Conservation (phyloP, 2,113 vertebrate species). For the Sander vitreus region DNA sequence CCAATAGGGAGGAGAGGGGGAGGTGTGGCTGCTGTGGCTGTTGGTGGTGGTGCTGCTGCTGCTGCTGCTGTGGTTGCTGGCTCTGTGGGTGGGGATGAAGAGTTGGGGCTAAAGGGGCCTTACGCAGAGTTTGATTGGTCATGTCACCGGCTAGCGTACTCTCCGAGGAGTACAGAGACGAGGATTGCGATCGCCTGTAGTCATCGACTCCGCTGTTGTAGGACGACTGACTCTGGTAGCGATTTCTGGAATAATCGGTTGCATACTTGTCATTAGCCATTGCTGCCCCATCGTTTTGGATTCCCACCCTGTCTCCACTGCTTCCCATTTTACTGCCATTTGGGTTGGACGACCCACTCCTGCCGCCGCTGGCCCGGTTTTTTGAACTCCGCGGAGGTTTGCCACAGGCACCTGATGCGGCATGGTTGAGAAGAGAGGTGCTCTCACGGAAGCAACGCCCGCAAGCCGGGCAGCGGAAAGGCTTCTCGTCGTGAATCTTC, state of each 20-base stretch:
- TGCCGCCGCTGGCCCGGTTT: slow-evolving; percentile 23
- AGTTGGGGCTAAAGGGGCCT: slow-evolving; percentile 86
- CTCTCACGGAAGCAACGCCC: slow-evolving; percentile 92
- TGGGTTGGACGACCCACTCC: slow-evolving; percentile 10
- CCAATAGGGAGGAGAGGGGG: slow-evolving; percentile 84
- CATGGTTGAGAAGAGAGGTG: slow-evolving; percentile 92
- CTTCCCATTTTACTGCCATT: slow-evolving; percentile 75
- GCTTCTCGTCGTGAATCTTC: slow-evolving; percentile 92
- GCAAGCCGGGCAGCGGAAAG: slow-evolving; percentile 90
- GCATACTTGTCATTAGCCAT: slow-evolving; percentile 78
- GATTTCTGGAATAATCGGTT: slow-evolving; percentile 80
- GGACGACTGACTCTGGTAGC: slow-evolving; percentile 77
- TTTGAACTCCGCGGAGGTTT: slow-evolving; percentile 81
- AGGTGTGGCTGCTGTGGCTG: slow-evolving; percentile 82
- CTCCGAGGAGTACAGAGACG: slow-evolving; percentile 78
- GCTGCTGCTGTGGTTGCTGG: slow-evolving; percentile 72
- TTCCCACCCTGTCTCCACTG: slow-evolving; percentile 33
- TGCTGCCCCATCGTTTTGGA: slow-evolving; percentile 47
- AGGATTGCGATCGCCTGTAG: slow-evolving; percentile 76
- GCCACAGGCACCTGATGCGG: slow-evolving; percentile 87
- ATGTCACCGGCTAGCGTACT: slow-evolving; percentile 72
- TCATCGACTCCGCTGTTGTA: slow-evolving; percentile 77
- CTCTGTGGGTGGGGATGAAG: slow-evolving; percentile 85
- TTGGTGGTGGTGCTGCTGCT: slow-evolving; percentile 56
- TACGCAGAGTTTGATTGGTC: slow-evolving; percentile 81